Percentiles rank a stretch among this genome's conserved stretches.
Evolutionary conservation across 2,113 vertebrate species (phyloP).

Genomic region (Trachemys scripta): DNA sequence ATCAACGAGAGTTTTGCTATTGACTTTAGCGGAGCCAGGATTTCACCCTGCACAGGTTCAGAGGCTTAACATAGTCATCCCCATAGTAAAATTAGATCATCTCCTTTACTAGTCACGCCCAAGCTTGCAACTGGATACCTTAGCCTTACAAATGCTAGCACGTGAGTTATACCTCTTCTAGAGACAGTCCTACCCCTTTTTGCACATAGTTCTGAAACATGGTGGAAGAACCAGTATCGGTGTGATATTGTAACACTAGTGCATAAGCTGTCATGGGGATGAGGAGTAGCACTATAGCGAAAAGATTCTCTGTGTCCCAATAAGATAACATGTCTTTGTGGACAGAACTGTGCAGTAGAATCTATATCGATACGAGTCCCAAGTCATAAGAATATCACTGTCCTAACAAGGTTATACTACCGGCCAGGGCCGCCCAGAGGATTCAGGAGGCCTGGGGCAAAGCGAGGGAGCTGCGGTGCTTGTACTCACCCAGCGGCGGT

Average conservation of each 20-base stretch:
- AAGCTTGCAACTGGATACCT: conserved; percentile 13
- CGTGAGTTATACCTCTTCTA: background rate
- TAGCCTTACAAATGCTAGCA: background rate
- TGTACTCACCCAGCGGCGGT: too few relatives aligned
- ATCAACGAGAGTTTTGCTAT: background rate
- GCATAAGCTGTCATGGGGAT: conserved; percentile 1
- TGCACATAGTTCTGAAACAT: background rate
- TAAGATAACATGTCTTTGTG: conserved; percentile 8
- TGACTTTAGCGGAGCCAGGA: background rate
- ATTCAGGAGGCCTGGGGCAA: too few relatives aligned
- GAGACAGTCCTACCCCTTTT: background rate
- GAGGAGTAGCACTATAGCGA: background rate
- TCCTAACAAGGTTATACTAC: conserved; percentile 7
- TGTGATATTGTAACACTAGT: background rate
- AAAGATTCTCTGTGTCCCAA: background rate
- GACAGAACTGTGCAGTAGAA: conserved; percentile 22
- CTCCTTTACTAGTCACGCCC: conserved; percentile 5
- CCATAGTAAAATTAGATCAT: background rate
- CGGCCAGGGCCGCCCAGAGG: background rate
- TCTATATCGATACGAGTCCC: background rate
- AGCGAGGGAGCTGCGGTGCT: too few relatives aligned
- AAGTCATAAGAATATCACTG: conserved; percentile 33
- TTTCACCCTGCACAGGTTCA: background rate
- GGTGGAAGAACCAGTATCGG: background rate
- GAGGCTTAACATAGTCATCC: background rate